Evolutionary conservation across 2,797 vertebrate genomes (phyloP), one percentile per base, ranked within the genome.

Genomic region (Acanthornis magna): DNA sequence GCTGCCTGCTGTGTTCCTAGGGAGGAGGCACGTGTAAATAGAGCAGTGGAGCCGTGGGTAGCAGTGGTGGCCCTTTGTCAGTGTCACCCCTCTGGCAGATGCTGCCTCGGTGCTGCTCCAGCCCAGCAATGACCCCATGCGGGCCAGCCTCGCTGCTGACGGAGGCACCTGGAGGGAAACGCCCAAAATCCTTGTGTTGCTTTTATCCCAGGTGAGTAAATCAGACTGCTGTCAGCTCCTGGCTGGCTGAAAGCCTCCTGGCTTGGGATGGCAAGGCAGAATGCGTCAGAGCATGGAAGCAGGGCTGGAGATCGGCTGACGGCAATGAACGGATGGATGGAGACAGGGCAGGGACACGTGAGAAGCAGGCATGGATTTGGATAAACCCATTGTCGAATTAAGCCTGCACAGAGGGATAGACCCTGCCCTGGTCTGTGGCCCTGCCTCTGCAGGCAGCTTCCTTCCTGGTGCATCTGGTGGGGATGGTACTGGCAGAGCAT

Each of bases 41-140:
- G 62, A 29, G 19, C 4, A 13, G 30, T 8, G 68, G 54, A 68
- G 36, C 26, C 8, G 0, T 1, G 2, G 11, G 38, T 30, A n/a
- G 68, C 57, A 81, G 34, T 3, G 34, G 47, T 68, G 78, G 60
- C 78, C 7, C 51, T 76, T 36, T 6, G 8, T 50, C 48, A 68
- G n/a, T 5, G 3, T 16, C 76, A 61, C 29, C 27, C 14, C 34
- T 70, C 47, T 34, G 60, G 51, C 38, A 73, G 38, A 43, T 0
- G 0, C 63, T 50, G 61, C 76, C n/a, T 17, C 1, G 1, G 11
- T 16, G 43, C 67, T 79, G 66, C 48, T 34, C 58, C 72, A 38
- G 15, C n/a, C 45, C 54, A 32, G 0, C n/a, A 36, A 1, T 10
- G 40, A 9, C 22, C 43, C 1, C 1, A 16, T 1, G 3, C 0